Percentiles rank a stretch among this genome's conserved stretches.
These are phyloP conservation scores for Scopus umbretta DNA, from an alignment of 2,113 vertebrate species.

Conservation along the genomic window DNA sequence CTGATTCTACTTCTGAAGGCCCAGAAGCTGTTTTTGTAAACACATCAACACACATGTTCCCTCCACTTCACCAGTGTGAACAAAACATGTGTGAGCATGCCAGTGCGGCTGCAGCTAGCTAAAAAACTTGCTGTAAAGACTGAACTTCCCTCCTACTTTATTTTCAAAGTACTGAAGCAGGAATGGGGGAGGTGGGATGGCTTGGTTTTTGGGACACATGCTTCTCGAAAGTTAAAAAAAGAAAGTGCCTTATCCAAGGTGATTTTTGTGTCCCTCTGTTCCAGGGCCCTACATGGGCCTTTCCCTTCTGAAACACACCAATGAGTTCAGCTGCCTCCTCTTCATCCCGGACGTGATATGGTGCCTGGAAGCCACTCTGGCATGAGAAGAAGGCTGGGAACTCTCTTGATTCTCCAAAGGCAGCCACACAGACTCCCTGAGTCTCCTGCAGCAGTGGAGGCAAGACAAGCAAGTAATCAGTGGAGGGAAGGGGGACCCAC, in stretches of 20 bases:
- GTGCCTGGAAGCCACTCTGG: slow-evolving; percentile 81
- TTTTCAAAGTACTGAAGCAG: not conserved
- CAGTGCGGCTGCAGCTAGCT: not conserved
- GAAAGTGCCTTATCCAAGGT: not conserved
- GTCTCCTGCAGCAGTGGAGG: slow-evolving; percentile 78
- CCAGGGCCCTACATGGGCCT: not conserved
- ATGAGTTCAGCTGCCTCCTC: slow-evolving; percentile 84
- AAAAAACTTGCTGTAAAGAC: not conserved
- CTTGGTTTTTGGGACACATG: not conserved
- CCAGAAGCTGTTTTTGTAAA: not conserved
- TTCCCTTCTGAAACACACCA: slow-evolving; percentile 63
- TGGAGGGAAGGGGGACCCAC: not conserved
- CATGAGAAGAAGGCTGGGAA: slow-evolving; percentile 88
- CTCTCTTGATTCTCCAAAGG: slow-evolving; percentile 78
- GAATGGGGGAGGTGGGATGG: not conserved
- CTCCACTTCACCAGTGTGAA: not conserved
- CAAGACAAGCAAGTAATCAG: not conserved
- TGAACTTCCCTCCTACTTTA: not conserved
- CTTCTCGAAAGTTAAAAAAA: not conserved
- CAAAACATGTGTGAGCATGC: not conserved
- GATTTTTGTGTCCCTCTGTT: not conserved
- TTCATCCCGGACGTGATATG: slow-evolving; percentile 73
- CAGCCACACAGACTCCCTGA: slow-evolving; percentile 86
- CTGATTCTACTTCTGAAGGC: not conserved
- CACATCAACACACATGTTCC: not conserved